Percentiles rank a stretch among this genome's conserved stretches.
phyloP scores from a whole-genome alignment of 2,113 vertebrate genomes.

The Bufo gargarizans region DNA sequence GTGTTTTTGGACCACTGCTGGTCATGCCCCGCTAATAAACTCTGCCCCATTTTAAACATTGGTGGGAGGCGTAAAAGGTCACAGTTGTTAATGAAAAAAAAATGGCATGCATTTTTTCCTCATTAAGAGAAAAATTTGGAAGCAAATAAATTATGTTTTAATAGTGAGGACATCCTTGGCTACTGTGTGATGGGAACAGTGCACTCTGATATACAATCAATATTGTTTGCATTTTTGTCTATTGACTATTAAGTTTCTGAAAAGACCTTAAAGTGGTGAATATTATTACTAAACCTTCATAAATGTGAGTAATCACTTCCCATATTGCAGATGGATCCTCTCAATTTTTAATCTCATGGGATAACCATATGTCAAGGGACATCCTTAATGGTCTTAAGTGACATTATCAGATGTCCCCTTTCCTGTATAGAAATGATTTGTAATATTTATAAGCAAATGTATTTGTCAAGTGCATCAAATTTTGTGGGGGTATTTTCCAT shows the following conservation, averaged over 20 bases:
- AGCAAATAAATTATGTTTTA: no score
- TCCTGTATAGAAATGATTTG: not conserved
- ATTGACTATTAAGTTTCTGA: not conserved
- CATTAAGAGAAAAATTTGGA: no score
- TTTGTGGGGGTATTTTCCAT: not conserved
- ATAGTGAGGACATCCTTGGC: no score
- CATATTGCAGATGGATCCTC: slow-evolving; percentile 7
- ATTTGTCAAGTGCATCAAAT: not conserved
- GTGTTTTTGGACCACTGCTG: no score
- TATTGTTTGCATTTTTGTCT: not conserved
- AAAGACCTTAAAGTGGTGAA: not conserved
- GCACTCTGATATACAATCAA: not conserved
- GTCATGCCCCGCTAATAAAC: no score
- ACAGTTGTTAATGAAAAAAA: no score
- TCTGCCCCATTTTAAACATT: no score
- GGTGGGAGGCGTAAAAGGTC: no score
- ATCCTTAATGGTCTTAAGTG: slow-evolving; percentile 2
- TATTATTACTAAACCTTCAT: not conserved
- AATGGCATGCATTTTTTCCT: no score
- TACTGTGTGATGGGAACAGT: no score
- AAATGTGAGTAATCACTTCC: not conserved
- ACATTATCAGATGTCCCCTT: not conserved
- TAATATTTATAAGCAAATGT: not conserved
- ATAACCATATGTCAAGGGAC: not conserved
- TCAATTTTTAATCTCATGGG: not conserved